phyloP scores from a whole-genome alignment of 2,888 invertebrate species.

The Leptinotarsa rubiginosa region DNA sequence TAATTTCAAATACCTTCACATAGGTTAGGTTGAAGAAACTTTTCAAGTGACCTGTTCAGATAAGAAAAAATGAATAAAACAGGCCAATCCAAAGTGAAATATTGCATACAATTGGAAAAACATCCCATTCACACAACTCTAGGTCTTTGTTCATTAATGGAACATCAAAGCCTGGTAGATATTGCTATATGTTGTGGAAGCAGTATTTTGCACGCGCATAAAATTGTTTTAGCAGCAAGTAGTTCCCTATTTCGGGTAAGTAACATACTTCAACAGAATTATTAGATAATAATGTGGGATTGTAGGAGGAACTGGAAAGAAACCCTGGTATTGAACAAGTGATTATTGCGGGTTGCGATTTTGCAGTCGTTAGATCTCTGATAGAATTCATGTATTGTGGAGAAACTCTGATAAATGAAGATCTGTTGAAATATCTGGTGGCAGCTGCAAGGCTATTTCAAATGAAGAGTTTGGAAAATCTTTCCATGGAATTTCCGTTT shows the following conservation, averaged over 20 bases:
- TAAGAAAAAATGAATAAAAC: constrained; percentile 38
- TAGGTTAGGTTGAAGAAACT: background rate
- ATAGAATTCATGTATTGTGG: constrained; percentile 85
- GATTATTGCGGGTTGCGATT: constrained; percentile 77
- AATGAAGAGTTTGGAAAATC: constrained; percentile 72
- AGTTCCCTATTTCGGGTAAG: constrained; percentile 80
- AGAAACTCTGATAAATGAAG: constrained; percentile 77
- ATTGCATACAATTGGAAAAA: constrained; percentile 51
- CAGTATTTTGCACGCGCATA: constrained; percentile 79
- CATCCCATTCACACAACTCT: constrained; percentile 76
- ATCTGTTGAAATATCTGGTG: constrained; percentile 76
- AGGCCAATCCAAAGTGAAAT: constrained; percentile 40
- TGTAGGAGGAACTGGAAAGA: constrained; percentile 71
- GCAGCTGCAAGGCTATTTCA: constrained; percentile 79
- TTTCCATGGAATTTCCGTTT: constrained; percentile 66
- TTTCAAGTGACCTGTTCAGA: background rate
- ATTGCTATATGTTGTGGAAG: constrained; percentile 81
- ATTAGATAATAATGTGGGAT: background rate
- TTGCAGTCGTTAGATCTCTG: constrained; percentile 77
- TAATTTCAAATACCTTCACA: background rate
- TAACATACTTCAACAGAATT: constrained; percentile 28
- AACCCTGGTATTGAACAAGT: constrained; percentile 72
- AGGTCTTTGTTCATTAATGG: constrained; percentile 77
- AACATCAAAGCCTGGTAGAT: constrained; percentile 80
- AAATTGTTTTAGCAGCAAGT: constrained; percentile 79